Evolutionary conservation across 2,113 vertebrate species (phyloP).

Genomic region (Ranitomeya imitator): DNA sequence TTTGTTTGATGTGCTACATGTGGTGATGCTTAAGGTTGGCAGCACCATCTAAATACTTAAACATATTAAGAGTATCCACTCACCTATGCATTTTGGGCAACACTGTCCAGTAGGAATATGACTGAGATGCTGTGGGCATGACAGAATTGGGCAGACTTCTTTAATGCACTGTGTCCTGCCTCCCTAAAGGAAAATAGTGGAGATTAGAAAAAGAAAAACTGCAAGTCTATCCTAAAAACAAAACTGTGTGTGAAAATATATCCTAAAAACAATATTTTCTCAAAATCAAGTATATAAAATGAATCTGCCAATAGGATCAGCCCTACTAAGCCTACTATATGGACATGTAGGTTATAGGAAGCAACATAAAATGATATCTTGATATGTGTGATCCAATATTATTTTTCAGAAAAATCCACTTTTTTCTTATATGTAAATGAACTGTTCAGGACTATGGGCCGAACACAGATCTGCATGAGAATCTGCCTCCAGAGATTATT

Average conservation of each 20-base stretch:
- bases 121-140: constrained; percentile 92
- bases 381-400: no score
- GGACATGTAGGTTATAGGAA: no score
- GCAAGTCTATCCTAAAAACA: not conserved
- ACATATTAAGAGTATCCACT: constrained; percentile 61
- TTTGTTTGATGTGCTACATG: not conserved
- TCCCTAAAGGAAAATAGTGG: constrained; percentile 77
- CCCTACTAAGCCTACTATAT: no score
- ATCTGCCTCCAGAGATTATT: no score
- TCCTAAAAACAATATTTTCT: not conserved
- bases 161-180: constrained; percentile 86
- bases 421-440: no score
- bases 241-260: not conserved
- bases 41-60: not conserved
- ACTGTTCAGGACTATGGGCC: no score
- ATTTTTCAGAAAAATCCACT: no score
- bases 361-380: no score
- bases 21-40: not conserved
- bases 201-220: constrained; percentile 58
- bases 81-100: constrained; percentile 92
- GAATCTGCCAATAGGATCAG: no score
- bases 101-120: constrained; percentile 87
- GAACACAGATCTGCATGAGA: no score
- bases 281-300: not conserved
- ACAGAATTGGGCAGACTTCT: constrained; percentile 93